These are phyloP conservation scores for Spinibarbus caldwelli DNA, from an alignment of 2,797 vertebrate genomes.

Conservation along the genomic window DNA sequence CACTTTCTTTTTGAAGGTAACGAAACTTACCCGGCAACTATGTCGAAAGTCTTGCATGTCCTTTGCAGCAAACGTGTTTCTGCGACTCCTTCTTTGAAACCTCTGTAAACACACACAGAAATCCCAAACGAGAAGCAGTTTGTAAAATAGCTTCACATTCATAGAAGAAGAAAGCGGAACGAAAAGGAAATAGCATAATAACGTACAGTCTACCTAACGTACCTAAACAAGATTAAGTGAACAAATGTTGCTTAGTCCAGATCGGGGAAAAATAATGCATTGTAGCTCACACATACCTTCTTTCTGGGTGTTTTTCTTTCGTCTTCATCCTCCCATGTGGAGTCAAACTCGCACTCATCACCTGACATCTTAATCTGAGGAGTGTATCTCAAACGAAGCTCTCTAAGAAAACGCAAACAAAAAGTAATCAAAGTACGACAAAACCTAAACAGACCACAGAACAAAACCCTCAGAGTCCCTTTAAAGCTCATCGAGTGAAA, in stretches of 20 bases:
- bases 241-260: not conserved
- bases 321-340: conserved; percentile 74
- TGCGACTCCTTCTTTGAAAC: not conserved
- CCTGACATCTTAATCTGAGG: conserved; percentile 41
- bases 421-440: too few species aligned
- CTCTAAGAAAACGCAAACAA: not conserved
- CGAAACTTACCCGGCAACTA: conserved; percentile 83
- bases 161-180: not conserved
- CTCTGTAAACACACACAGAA: not conserved
- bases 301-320: not conserved
- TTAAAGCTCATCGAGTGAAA: not conserved
- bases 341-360: conserved; percentile 78
- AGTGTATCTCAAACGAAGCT: not conserved
- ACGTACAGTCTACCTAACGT: not conserved
- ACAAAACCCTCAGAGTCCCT: not conserved
- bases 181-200: not conserved
- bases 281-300: not conserved
- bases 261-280: fast-evolving
- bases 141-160: not conserved
- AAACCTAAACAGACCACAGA: not conserved
- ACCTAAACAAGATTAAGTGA: not conserved
- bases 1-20: too few species aligned
- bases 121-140: not conserved
- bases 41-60: conserved; percentile 87
- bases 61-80: conserved; percentile 78